Evolutionary conservation across 1,140 invertebrate genomes (phyloP), one percentile per base, ranked within the genome.

Genomic region (Aphis craccivora): DNA sequence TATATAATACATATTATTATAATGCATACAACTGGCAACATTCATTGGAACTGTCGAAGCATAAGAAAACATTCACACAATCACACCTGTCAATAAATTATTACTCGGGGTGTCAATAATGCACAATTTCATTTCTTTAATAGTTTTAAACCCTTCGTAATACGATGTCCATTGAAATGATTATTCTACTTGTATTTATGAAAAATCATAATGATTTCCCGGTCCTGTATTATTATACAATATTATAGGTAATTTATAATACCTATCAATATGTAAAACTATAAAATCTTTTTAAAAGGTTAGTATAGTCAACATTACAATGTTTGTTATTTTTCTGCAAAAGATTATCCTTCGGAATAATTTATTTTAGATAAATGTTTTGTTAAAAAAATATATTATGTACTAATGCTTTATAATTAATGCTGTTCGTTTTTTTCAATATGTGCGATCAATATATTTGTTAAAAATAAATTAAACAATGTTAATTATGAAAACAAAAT

Each of bases 41-140:
- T 90, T 55, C 35, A 53, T 37, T 40, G 43, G 45, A 88, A 37
- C 23, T 55, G 43, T 30, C 53, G 48, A 90, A 40, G n/a, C 53
- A 40, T 55, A 53, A 23, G 43, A 89, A 53, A 55, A 90, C 51
- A 37, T 55, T 40, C n/a, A 88, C 11, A 86, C 84, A 25, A n/a
- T 25, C 86, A 51, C 86, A 37, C 37, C 60, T 76, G 86, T 88
- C 86, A 55, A 90, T 90, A 90, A 90, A 55, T 55, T 90, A 90
- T 90, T 53, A 55, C 9, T 40, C 35, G 14, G 7, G 86, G 30
- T 22, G 43, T 87, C 43, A 43, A 87, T 89, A 53, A 89, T 53
- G 87, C 45, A 89, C 87, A 89, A 89, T 89, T 89, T 55, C 45
- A 55, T 55, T 55, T 90, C 40, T 90, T n/a, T 35, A 35, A 55